Evolutionary conservation across 2,888 invertebrate genomes (phyloP), one percentile per base, ranked within the genome.

Genomic region (Pachymerium ferrugineum): DNA sequence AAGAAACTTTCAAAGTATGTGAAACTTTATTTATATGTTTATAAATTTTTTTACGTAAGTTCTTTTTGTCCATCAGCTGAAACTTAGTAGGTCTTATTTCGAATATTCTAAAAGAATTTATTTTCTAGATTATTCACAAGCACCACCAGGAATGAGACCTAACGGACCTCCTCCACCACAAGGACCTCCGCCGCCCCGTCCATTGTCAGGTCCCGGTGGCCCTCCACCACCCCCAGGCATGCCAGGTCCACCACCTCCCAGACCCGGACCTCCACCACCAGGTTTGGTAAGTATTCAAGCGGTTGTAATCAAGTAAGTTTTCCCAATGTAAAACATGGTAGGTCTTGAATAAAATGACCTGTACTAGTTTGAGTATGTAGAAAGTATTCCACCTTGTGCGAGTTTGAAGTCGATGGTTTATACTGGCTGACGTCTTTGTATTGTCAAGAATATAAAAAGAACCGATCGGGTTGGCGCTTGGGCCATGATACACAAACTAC

Each of bases 231-330:
- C 88, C 69, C 87, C 86, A 1, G 88, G 81, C 70, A 77, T 77
- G 73, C 78, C 86, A 78, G 83, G 84, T 74, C 85, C 84, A 62
- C 81, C 81, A n/a, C 82, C 81, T 72, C 81, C 81, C 35, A 87
- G 87, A 54, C 86, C 85, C 25, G 85, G 85, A 76, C 84, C 83
- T 77, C 87, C 87, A 35, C 87, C 87, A 68, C 87, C 86, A 30
- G 85, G 85, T 70, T 87, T 87, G 86, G 87, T 87, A 81, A 83
- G 80, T 79, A 76, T 87, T 86, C 72, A n/a, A n/a, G n/a, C n/a
- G n/a, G n/a, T 75, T 12, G 19, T 19, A 62, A 16, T 10, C 38
- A 35, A n/a, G n/a, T n/a, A n/a, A n/a, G n/a, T n/a, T n/a, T n/a
- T n/a, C n/a, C n/a, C n/a, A n/a, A n/a, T n/a, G n/a, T n/a, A n/a